Evolutionary conservation across 2,888 invertebrate genomes (phyloP).

Genomic region (Hydropsyche betteni): DNA sequence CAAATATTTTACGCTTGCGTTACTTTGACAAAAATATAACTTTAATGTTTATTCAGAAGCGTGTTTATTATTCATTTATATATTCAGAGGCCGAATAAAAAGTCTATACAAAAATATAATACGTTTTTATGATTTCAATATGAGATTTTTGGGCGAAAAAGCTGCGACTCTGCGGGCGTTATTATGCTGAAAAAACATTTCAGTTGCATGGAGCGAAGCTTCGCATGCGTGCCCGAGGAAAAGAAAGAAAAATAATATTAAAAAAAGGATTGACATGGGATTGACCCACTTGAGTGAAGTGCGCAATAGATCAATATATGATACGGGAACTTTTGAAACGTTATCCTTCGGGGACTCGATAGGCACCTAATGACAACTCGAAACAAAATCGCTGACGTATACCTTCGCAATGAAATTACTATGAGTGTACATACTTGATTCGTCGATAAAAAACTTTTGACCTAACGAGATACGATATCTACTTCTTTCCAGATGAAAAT

Average conservation of each 20-base stretch:
- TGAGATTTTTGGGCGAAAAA: neutral
- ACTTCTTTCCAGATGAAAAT: too few species aligned
- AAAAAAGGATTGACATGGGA: slow-evolving; percentile 29
- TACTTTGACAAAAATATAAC: too few species aligned
- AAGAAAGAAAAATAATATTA: slow-evolving; percentile 23
- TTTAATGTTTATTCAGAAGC: too few species aligned
- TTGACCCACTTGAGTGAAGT: slow-evolving; percentile 24
- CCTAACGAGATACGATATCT: too few species aligned
- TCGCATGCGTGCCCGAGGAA: slow-evolving; percentile 15
- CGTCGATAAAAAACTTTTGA: too few species aligned
- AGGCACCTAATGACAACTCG: neutral
- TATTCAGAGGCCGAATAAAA: too few species aligned
- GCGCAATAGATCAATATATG: slow-evolving; percentile 14
- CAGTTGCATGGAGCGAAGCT: slow-evolving; percentile 7
- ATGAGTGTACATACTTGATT: too few species aligned
- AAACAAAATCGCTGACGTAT: neutral
- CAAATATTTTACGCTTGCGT: too few species aligned
- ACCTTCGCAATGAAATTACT: neutral
- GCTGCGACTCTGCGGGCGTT: neutral
- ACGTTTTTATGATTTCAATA: slow-evolving; percentile 13
- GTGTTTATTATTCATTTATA: too few species aligned
- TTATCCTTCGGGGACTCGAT: neutral
- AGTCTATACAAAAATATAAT: neutral
- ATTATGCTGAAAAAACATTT: slow-evolving; percentile 31
- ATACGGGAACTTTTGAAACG: slow-evolving; percentile 14